A percentile compares a stretch with the other conserved stretches of the same genome.
Conservation (phyloP, 2,113 vertebrate genomes). For the Callaeas wilsoni region DNA sequence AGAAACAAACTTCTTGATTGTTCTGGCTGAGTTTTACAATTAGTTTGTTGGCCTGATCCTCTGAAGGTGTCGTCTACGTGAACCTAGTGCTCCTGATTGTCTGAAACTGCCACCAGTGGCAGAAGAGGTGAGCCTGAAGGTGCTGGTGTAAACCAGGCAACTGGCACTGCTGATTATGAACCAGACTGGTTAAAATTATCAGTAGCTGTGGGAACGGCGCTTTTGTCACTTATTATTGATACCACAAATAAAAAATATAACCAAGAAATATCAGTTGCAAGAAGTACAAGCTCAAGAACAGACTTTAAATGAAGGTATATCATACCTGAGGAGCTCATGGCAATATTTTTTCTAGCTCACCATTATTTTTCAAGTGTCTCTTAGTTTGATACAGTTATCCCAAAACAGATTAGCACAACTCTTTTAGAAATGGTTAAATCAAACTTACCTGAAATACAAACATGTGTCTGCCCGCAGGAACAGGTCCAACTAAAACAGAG, state of each 20-base stretch:
- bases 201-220: not conserved
- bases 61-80: not conserved
- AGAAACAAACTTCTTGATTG: not conserved
- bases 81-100: not conserved
- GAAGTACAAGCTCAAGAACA: not conserved
- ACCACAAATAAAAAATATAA: not conserved
- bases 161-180: not conserved
- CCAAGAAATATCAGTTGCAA: not conserved
- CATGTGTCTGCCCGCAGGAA: conserved; percentile 82
- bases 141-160: not conserved
- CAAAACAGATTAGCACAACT: not conserved
- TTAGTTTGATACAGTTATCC: not conserved
- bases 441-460: conserved; percentile 83
- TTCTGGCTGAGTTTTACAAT: not conserved
- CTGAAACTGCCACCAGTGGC: not conserved
- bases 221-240: not conserved
- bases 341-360: not conserved
- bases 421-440: not conserved
- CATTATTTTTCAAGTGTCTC: not conserved
- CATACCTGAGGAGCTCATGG: not conserved
- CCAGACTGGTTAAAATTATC: not conserved
- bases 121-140: not conserved
- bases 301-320: not conserved
- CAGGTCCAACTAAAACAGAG: conserved; percentile 81
- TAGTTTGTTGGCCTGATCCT: not conserved